Evolutionary conservation across 37 sponge, comb jelly and placozoan species (phyloP).

Genomic region (Diacarnus erythraeanus): DNA sequence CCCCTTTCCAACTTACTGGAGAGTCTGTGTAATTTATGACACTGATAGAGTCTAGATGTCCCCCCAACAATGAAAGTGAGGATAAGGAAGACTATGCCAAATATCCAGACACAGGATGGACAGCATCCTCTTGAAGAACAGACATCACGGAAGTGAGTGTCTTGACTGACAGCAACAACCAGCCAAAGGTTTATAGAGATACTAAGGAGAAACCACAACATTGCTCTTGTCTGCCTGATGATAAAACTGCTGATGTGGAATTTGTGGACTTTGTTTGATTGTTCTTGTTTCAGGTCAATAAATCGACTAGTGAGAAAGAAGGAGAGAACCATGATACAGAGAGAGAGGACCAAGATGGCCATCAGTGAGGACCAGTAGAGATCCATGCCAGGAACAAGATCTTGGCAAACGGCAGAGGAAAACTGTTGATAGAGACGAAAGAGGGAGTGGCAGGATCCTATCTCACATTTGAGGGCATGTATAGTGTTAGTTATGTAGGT

Average conservation of each 20-base stretch:
- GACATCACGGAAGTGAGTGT: slow-evolving; percentile 12
- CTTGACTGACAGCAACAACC: slow-evolving; percentile 19
- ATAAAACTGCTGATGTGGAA: slow-evolving; percentile 28
- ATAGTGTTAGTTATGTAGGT: slow-evolving; percentile 8
- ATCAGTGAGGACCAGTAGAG: slow-evolving; percentile 57
- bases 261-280: slow-evolving; percentile 3
- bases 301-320: slow-evolving; percentile 47
- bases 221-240: slow-evolving; percentile 10
- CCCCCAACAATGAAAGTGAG: slow-evolving; percentile 17
- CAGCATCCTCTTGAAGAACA: slow-evolving; percentile 23
- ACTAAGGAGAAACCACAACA: slow-evolving; percentile 31
- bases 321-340: slow-evolving; percentile 24
- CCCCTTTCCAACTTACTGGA: slow-evolving; percentile 41
- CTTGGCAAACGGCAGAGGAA: slow-evolving; percentile 43
- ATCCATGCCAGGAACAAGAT: slow-evolving; percentile 64
- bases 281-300: slow-evolving; percentile 21
- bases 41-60: slow-evolving; percentile 48
- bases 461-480: slow-evolving; percentile 15
- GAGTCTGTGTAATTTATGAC: slow-evolving; percentile 45
- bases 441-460: slow-evolving; percentile 28
- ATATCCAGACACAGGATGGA: slow-evolving; percentile 31
- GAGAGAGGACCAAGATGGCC: slow-evolving; percentile 19
- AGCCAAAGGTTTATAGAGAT: slow-evolving; percentile 19
- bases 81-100: slow-evolving; percentile 41
- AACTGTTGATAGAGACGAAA: slow-evolving; percentile 22